These are phyloP conservation scores for cattle (Bos taurus) DNA, from an alignment of 2,113 vertebrate genomes.

Conservation along the genomic window DNA sequence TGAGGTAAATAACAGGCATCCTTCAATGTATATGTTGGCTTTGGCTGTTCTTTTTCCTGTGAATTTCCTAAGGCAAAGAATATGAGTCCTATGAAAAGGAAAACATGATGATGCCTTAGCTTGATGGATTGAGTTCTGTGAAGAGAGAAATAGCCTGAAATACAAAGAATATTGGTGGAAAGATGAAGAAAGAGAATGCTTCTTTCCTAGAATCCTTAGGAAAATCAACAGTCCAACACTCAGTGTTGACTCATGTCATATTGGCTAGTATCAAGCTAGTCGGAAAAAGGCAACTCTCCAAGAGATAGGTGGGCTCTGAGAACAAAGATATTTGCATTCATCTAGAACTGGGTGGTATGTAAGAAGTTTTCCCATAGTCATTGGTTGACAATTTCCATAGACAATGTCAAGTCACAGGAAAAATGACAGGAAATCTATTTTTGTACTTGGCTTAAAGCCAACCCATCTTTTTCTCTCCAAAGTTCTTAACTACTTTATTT, in stretches of 20 bases:
- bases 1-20: not conserved
- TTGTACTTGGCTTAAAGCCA: not conserved
- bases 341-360: not conserved
- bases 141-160: not conserved
- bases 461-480: not conserved
- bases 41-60: not conserved
- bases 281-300: not conserved
- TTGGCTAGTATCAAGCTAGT: not conserved
- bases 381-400: not conserved
- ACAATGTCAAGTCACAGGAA: not conserved
- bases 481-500: slow-evolving; percentile 42
- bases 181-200: not conserved
- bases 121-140: not conserved
- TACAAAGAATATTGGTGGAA: not conserved
- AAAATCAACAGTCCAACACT: not conserved
- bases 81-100: not conserved
- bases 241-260: not conserved
- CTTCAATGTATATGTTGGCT: not conserved
- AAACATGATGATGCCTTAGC: not conserved
- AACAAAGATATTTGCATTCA: not conserved
- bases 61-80: not conserved
- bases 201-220: not conserved
- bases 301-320: not conserved
- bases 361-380: not conserved
- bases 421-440: slow-evolving; percentile 2